phyloP scores from a whole-genome alignment of 92 coral and sea anemone genomes.

The Muricea muricata region DNA sequence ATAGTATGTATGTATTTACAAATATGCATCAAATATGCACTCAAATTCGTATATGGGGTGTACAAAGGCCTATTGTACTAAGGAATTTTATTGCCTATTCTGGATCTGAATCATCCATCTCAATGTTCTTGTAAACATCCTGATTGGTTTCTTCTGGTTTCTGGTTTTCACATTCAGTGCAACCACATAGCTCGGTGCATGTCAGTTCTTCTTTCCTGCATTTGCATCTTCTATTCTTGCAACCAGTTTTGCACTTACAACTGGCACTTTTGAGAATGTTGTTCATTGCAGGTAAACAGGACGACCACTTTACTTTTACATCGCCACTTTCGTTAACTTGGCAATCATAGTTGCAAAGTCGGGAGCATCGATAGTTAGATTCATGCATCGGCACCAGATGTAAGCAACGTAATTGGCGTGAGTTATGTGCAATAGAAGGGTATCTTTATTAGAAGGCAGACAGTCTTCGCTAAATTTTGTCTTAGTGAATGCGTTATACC shows the following conservation, averaged over 20 bases:
- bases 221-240: conserved; percentile 48
- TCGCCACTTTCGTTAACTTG: conserved; percentile 17
- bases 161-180: conserved; percentile 51
- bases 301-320: neutral
- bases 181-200: conserved; percentile 74
- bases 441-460: conserved; percentile 40
- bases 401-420: conserved; percentile 34
- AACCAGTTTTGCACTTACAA: conserved; percentile 25
- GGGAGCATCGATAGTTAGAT: neutral
- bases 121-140: conserved; percentile 18
- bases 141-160: conserved; percentile 14
- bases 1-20: neutral
- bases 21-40: neutral
- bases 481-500: conserved; percentile 20
- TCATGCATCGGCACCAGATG: conserved; percentile 36
- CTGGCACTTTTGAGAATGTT: conserved; percentile 24
- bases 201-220: conserved; percentile 66
- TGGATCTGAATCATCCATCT: conserved; percentile 22
- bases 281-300: conserved; percentile 32
- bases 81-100: neutral
- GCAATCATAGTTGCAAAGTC: conserved; percentile 38
- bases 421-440: conserved; percentile 17
- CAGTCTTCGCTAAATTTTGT: conserved; percentile 41
- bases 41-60: neutral
- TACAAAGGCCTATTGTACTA: neutral